Conservation (phyloP, 2,113 vertebrate species). For the Trogon melanurus region DNA sequence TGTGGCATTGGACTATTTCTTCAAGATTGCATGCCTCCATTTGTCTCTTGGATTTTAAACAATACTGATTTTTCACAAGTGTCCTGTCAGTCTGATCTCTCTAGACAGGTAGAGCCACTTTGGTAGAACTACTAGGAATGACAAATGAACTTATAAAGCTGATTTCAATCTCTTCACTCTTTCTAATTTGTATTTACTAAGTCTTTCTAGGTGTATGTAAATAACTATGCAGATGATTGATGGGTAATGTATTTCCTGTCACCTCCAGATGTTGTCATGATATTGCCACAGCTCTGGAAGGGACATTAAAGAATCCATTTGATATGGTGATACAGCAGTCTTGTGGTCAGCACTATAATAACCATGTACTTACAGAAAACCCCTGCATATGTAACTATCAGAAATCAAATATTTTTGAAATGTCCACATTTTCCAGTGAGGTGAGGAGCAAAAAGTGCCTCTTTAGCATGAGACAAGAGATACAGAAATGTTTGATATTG, state of each 20-base stretch:
- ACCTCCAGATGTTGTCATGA: not conserved
- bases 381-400: not conserved
- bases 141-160: not conserved
- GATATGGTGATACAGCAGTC: not conserved
- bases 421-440: not conserved
- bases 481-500: not conserved
- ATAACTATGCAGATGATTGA: not conserved
- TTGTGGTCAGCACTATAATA: not conserved
- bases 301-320: not conserved
- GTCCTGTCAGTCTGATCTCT: not conserved
- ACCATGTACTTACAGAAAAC: not conserved
- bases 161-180: not conserved
- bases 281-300: not conserved
- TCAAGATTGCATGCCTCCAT: not conserved
- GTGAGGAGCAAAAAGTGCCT: not conserved
- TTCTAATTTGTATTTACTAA: not conserved
- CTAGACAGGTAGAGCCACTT: not conserved
- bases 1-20: not conserved
- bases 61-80: not conserved
- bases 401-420: not conserved
- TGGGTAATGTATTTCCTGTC: not conserved
- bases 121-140: not conserved
- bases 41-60: not conserved
- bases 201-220: not conserved
- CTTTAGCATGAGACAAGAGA: not conserved